Evolutionary conservation across 53 echinoderm and acorn worm species (phyloP), one percentile per base, ranked within the genome.

Genomic region (Hippasteria phrygiana): DNA sequence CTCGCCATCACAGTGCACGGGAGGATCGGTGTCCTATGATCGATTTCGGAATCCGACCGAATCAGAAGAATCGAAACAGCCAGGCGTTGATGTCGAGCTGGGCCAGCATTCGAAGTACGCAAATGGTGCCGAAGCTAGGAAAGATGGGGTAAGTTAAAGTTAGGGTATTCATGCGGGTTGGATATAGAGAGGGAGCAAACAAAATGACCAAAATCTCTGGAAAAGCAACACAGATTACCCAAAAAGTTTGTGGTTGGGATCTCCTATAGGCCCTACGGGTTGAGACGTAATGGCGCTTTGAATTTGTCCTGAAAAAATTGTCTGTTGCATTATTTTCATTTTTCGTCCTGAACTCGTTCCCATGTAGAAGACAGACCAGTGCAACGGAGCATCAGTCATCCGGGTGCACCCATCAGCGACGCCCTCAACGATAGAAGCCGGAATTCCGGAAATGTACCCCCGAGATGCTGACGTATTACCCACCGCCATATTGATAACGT

Each of bases 401-500:
- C 4, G 69, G 69, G 34, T 0, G 33, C 34, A 13, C 72, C 72
- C 16, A 17, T 36, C 65, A 1, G 36, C 64, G 31, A 35, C 53
- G 37, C 64, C 85, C 51, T 70, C 85, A 50, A 47, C 71, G 85
- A 3, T 35, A 13, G 85, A 70, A 32, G 37, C 24, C 1, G 50
- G 32, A 32, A 29, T 64, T 24, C 85, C 85, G 17, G 71, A 40
- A 14, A 85, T 85, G 85, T 85, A 35, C 51, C 85, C 85, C 8
- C 3, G 85, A 35, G 85, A 85, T 71, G 69, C 85, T 38, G 85
- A 85, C 71, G 85, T 85, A n/a, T 11, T 85, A 13, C 85, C 71
- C 18, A 70, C 71, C 24, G 85, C 85, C 69, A 26, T 71, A 18
- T 48, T 71, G 40, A 46, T 71, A 35, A 37, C 85, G 71, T 85